These are phyloP conservation scores for Dysmachus trigonus DNA, from an alignment of 2,888 invertebrate species.

Conservation along the genomic window DNA sequence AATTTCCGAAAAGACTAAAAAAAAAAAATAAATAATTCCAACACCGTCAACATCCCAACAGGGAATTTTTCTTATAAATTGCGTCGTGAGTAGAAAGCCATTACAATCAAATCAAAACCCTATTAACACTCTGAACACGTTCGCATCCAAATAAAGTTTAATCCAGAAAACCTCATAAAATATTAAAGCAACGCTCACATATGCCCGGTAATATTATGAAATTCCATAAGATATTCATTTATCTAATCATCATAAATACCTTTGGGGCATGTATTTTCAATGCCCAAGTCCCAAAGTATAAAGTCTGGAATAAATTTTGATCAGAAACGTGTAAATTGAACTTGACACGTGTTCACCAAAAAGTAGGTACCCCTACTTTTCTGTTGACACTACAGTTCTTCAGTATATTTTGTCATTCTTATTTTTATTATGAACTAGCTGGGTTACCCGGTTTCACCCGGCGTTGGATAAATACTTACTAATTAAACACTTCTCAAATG, in stretches of 20 bases:
- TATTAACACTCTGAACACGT: slow-evolving; percentile 14
- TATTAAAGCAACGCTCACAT: slow-evolving; percentile 9
- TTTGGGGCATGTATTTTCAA: slow-evolving; percentile 18
- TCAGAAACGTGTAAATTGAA: slow-evolving; percentile 12
- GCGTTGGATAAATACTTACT: too few species aligned
- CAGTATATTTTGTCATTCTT: background rate
- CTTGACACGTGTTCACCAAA: background rate
- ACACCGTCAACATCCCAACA: background rate
- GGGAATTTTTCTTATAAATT: background rate
- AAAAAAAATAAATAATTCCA: background rate
- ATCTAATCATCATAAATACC: slow-evolving; percentile 39
- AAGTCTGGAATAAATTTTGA: background rate
- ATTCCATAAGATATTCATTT: slow-evolving; percentile 30
- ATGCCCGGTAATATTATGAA: slow-evolving; percentile 11
- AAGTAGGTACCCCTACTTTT: background rate
- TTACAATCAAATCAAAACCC: slow-evolving; percentile 1
- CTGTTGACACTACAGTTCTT: background rate
- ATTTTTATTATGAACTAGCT: background rate
- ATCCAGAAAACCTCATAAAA: slow-evolving; percentile 1
- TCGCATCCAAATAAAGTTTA: slow-evolving; percentile 1
- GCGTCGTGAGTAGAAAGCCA: background rate
- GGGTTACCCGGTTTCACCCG: too few species aligned
- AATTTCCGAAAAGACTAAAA: too few species aligned
- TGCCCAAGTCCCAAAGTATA: background rate
- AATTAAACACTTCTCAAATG: too few species aligned